A percentile compares a stretch with the other conserved stretches of the same genome.
Conservation (phyloP, 2,888 invertebrate genomes). For the Cacoxenus indagator region DNA sequence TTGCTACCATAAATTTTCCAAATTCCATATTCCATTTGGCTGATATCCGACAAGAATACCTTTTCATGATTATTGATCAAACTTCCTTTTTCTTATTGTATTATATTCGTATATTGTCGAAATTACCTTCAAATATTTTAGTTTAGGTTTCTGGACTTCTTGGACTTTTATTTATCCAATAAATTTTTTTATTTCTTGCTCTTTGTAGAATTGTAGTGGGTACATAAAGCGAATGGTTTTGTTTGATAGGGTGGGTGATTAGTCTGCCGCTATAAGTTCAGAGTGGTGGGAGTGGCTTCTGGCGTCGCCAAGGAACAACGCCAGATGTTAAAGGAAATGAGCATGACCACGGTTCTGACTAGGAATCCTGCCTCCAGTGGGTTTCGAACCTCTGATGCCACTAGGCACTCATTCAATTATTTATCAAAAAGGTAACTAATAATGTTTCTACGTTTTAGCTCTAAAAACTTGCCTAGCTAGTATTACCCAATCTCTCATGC, state of each 20-base stretch:
- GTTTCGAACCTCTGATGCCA: conserved; percentile 58
- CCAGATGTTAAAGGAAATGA: no score
- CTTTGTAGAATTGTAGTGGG: no score
- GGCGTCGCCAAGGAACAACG: no score
- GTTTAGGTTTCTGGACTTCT: conserved; percentile 67
- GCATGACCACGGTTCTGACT: no score
- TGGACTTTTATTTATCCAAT: conserved; percentile 48
- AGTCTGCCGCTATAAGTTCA: conserved; percentile 63
- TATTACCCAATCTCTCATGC: conserved; percentile 41
- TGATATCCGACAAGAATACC: conserved; percentile 56
- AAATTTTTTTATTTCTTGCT: conserved; percentile 36
- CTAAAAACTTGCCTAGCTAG: conserved; percentile 37
- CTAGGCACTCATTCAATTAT: conserved; percentile 17
- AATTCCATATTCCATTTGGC: conserved; percentile 42
- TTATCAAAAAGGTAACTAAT: conserved; percentile 29
- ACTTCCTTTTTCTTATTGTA: conserved; percentile 15
- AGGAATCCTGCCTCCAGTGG: no score
- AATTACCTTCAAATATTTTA: conserved; percentile 35
- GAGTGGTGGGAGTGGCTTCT: no score
- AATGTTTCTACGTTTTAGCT: conserved; percentile 35
- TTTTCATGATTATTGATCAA: conserved; percentile 10
- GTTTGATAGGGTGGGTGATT: conserved; percentile 59
- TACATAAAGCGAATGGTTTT: no score
- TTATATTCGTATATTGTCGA: conserved; percentile 9
- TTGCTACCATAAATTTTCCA: background rate